Conservation (phyloP, 2,797 vertebrate genomes). For the Argya squamiceps region DNA sequence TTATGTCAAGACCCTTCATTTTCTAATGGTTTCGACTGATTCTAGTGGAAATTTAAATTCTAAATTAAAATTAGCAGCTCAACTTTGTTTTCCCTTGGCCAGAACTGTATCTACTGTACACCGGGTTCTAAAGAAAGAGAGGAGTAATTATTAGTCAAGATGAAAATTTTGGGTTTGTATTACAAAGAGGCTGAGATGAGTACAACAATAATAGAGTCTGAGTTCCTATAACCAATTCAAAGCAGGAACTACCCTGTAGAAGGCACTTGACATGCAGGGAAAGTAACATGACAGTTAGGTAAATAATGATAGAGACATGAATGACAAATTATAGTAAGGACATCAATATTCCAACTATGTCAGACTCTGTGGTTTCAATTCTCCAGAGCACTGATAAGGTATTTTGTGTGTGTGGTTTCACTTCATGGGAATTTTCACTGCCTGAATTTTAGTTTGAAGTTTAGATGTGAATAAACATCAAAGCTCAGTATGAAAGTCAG, state of each 20-base stretch:
- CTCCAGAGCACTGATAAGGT: neutral
- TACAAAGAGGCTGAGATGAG: neutral
- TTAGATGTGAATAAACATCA: slow-evolving; percentile 32
- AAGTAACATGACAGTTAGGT: neutral
- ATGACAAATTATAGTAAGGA: slow-evolving; percentile 25
- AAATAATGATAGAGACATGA: neutral
- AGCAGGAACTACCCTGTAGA: neutral
- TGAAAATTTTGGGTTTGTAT: neutral
- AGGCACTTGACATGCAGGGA: neutral
- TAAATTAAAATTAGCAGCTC: neutral
- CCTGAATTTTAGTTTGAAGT: slow-evolving; percentile 36
- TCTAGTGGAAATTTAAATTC: neutral
- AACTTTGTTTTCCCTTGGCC: neutral
- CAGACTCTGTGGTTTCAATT: neutral
- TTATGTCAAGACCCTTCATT: neutral
- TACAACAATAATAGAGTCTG: neutral
- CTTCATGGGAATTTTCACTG: neutral
- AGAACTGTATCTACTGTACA: neutral
- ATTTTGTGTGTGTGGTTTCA: neutral
- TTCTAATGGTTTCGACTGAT: neutral
- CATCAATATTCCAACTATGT: slow-evolving; percentile 16
- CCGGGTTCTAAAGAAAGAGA: neutral
- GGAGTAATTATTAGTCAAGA: neutral
- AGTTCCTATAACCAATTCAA: neutral
- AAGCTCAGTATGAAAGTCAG: slow-evolving; percentile 10